Percentiles rank a stretch among this genome's conserved stretches.
phyloP scores from a whole-genome alignment of 2,113 vertebrate species.

The Crypturellus undulatus region DNA sequence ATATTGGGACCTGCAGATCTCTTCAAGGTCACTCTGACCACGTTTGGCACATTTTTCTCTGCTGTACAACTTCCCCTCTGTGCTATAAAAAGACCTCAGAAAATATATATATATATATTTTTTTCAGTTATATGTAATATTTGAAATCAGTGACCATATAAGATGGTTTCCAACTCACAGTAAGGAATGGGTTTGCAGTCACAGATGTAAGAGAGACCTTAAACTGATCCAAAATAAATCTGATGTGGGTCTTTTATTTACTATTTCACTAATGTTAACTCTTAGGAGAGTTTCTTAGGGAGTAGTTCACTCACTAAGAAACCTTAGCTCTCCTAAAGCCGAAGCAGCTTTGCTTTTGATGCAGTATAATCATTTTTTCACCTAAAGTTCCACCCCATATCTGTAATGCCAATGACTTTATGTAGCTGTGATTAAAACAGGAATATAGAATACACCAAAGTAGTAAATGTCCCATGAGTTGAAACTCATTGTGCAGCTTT shows the following conservation, averaged over 20 bases:
- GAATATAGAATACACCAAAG: neutral
- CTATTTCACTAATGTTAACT: neutral
- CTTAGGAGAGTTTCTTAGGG: neutral
- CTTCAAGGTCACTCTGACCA: neutral
- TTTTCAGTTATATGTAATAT: neutral
- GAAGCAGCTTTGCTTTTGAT: neutral
- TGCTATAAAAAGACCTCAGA: neutral
- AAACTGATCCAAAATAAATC: neutral
- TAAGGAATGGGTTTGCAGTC: neutral
- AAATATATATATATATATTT: neutral
- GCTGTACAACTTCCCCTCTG: neutral
- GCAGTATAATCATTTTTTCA: neutral
- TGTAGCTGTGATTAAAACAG: neutral
- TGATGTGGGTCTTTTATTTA: neutral
- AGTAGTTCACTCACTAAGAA: neutral
- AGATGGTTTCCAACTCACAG: neutral
- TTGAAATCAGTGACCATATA: neutral
- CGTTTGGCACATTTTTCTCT: neutral
- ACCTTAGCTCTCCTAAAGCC: neutral
- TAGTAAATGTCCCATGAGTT: neutral
- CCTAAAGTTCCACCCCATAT: fast-evolving
- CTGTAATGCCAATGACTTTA: neutral
- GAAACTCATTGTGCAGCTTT: neutral
- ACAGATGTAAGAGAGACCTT: neutral
- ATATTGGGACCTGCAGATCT: neutral